phyloP scores from a whole-genome alignment of 2,113 vertebrate genomes.

The Cranoglanis bouderius region DNA sequence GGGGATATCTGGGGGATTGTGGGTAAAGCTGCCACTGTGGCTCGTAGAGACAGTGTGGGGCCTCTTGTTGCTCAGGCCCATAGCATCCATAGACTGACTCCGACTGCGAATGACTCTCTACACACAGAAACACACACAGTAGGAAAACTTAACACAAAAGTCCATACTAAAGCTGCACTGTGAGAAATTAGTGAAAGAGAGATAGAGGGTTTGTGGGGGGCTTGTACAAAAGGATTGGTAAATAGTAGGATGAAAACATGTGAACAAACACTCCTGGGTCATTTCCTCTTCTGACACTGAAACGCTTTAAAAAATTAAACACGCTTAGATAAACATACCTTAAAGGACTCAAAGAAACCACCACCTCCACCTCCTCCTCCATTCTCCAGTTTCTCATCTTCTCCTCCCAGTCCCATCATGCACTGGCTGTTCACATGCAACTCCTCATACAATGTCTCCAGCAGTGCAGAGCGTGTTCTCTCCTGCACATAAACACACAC shows the following conservation, averaged over 20 bases:
- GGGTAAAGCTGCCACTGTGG: constrained; percentile 88
- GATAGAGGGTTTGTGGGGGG: background rate
- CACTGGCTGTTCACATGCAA: constrained; percentile 90
- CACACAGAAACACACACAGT: constrained; percentile 69
- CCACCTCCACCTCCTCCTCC: constrained; percentile 76
- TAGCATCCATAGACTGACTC: constrained; percentile 93
- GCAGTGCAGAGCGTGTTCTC: constrained; percentile 84
- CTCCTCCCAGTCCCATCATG: constrained; percentile 89
- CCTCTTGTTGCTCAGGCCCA: constrained; percentile 90
- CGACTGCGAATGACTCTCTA: constrained; percentile 91
- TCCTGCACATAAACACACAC: constrained; percentile 72
- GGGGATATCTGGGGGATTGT: constrained; percentile 83
- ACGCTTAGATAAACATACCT: constrained; percentile 73
- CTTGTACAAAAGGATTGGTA: background rate
- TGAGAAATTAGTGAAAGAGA: constrained; percentile 20
- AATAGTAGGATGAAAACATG: background rate
- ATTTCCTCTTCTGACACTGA: background rate
- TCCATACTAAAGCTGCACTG: constrained; percentile 24
- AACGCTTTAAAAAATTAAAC: background rate
- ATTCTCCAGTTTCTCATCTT: constrained; percentile 91
- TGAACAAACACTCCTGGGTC: constrained; percentile 27
- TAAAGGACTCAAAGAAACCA: constrained; percentile 94
- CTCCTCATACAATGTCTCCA: constrained; percentile 93
- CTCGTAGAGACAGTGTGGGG: constrained; percentile 87
- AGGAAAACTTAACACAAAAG: constrained; percentile 31